phyloP scores from a whole-genome alignment of 2,797 vertebrate genomes.

The Coregonus suidteri region DNA sequence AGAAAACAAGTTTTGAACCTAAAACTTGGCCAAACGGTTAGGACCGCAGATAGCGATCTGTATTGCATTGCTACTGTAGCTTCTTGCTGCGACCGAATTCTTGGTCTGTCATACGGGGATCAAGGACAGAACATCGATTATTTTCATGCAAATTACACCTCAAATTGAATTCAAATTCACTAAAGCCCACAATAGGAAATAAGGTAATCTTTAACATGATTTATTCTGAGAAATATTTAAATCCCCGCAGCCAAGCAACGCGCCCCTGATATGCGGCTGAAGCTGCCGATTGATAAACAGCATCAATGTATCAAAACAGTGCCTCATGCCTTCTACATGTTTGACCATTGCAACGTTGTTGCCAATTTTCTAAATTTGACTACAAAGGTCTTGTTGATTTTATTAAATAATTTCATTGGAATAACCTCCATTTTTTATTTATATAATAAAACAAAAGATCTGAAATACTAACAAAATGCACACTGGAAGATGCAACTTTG shows the following conservation, averaged over 20 bases:
- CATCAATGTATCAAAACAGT: neutral
- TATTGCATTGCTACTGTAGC: neutral
- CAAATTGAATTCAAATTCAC: conserved; percentile 26
- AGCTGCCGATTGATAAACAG: neutral
- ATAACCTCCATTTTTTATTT: neutral
- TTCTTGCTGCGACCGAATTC: neutral
- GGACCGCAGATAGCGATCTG: neutral
- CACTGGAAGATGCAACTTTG: no score
- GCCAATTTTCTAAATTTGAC: neutral
- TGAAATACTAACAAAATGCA: neutral
- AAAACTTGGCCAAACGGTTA: neutral
- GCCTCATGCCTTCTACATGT: neutral
- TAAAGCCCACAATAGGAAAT: conserved; percentile 2
- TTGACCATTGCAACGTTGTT: neutral
- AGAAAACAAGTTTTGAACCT: no score
- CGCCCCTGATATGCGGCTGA: no score
- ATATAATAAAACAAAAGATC: neutral
- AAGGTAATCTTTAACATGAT: conserved; percentile 34
- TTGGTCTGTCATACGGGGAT: conserved; percentile 13
- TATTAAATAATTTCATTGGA: neutral
- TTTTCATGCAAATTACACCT: conserved; percentile 24
- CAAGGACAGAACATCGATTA: conserved; percentile 22
- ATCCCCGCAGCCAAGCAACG: neutral
- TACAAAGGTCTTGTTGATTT: neutral
- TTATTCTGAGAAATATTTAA: neutral